Evolutionary conservation across 1,140 invertebrate genomes (phyloP).

Genomic region (Eciton burchellii): DNA sequence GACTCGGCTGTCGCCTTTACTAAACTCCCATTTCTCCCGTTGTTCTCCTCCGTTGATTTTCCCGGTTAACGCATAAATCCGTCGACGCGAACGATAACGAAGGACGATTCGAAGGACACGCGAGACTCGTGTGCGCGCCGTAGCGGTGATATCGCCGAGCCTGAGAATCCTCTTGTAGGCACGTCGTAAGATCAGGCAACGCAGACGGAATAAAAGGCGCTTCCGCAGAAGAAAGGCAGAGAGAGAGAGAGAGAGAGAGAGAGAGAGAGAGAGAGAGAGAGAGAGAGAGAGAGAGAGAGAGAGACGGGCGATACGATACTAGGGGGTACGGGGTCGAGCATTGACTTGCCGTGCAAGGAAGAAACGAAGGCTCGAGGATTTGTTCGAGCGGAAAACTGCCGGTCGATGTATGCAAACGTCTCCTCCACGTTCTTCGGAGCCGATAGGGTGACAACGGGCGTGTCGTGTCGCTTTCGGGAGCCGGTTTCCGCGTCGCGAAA

Average conservation of each 20-base stretch:
- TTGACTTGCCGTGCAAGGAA: conserved; percentile 59
- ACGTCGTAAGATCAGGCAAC: conserved; percentile 66
- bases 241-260: conserved; percentile 1
- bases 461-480: conserved; percentile 72
- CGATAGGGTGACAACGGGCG: conserved; percentile 85
- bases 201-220: conserved; percentile 50
- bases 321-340: conserved; percentile 49
- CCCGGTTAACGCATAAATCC: background rate
- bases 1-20: background rate
- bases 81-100: background rate
- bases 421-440: conserved; percentile 78
- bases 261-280: background rate
- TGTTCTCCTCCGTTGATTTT: too few relatives aligned
- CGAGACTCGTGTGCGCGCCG: background rate
- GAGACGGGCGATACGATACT: conserved; percentile 62
- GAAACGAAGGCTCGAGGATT: conserved; percentile 77
- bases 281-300: background rate
- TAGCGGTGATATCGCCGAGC: conserved; percentile 16
- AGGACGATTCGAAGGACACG: background rate
- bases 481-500: conserved; percentile 65
- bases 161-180: conserved; percentile 64
- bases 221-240: background rate
- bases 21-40: too few relatives aligned
- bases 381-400: conserved; percentile 85
- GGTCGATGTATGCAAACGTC: conserved; percentile 85